phyloP scores from a whole-genome alignment of 1,140 invertebrate genomes.

The Portunus trituberculatus region DNA sequence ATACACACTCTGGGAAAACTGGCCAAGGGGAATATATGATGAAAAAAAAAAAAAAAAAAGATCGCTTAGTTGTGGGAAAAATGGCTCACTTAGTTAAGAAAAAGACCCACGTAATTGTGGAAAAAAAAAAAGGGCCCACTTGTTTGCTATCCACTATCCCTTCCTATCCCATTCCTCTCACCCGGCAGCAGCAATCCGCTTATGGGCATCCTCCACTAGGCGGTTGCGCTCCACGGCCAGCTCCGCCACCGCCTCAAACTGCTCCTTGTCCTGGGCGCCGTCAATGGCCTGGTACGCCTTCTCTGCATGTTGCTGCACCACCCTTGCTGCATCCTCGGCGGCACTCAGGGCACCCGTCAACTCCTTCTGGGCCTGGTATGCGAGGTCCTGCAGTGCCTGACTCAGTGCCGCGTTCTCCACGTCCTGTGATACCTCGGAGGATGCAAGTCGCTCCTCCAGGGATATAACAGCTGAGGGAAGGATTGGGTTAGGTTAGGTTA shows the following conservation, averaged over 20 bases:
- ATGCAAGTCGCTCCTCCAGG: constrained; percentile 61
- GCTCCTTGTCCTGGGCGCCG: constrained; percentile 62
- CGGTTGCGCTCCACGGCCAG: constrained; percentile 49
- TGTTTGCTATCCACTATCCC: too few relatives aligned
- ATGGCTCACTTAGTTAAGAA: too few relatives aligned
- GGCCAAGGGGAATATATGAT: neutral
- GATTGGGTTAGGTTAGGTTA: neutral
- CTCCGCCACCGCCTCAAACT: constrained; percentile 65
- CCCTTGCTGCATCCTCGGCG: constrained; percentile 65
- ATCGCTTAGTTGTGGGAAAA: too few relatives aligned
- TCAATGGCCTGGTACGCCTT: constrained; percentile 72
- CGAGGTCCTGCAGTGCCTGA: constrained; percentile 48
- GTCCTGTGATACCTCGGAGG: constrained; percentile 54
- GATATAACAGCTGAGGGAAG: neutral
- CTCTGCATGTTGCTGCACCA: constrained; percentile 63
- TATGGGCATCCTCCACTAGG: constrained; percentile 54
- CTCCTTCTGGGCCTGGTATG: constrained; percentile 45
- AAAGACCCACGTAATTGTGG: too few relatives aligned
- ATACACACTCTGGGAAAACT: too few relatives aligned
- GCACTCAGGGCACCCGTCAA: constrained; percentile 58
- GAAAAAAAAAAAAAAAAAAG: neutral
- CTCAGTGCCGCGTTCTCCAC: constrained; percentile 66
- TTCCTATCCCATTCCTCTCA: neutral
- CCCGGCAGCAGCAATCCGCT: constrained; percentile 59
- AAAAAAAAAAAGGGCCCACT: too few relatives aligned